Evolutionary conservation across 2,797 vertebrate species (phyloP).

Genomic region (Phrynocephalus guinanensis): DNA sequence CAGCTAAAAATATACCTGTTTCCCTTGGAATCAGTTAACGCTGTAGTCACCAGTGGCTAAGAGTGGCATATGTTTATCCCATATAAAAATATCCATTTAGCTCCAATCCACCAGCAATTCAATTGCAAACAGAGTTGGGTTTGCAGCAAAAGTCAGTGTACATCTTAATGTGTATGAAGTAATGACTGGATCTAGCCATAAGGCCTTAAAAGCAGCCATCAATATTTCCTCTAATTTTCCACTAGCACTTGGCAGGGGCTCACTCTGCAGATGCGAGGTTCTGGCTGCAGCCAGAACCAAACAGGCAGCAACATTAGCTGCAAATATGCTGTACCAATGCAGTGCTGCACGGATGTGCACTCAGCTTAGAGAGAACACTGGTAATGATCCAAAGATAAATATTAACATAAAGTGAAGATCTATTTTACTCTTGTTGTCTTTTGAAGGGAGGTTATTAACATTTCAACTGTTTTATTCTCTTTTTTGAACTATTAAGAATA

Average conservation of each 20-base stretch:
- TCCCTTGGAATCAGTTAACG: background rate
- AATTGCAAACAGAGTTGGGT: background rate
- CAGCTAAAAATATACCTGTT: background rate
- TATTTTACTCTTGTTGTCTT: background rate
- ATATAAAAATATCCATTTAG: background rate
- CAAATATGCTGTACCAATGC: too few species aligned
- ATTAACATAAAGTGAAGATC: background rate
- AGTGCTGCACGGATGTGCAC: too few species aligned
- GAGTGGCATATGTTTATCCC: too few species aligned
- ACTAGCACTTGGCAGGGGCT: too few species aligned
- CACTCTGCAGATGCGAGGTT: too few species aligned
- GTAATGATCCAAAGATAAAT: background rate
- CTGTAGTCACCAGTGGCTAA: too few species aligned
- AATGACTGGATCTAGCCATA: background rate
- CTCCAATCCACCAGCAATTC: background rate
- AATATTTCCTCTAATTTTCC: too few species aligned
- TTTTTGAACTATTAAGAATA: background rate
- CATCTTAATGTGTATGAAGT: background rate
- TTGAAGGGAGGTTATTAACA: background rate
- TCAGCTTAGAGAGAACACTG: too few species aligned
- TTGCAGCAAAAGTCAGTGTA: background rate
- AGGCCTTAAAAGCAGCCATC: background rate
- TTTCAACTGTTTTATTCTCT: background rate
- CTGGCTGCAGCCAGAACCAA: too few species aligned
- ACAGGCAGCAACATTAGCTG: too few species aligned